Percentiles rank a stretch among this genome's conserved stretches.
Conservation (phyloP, 2,888 invertebrate genomes). For the Kryphioiulus occultus region DNA sequence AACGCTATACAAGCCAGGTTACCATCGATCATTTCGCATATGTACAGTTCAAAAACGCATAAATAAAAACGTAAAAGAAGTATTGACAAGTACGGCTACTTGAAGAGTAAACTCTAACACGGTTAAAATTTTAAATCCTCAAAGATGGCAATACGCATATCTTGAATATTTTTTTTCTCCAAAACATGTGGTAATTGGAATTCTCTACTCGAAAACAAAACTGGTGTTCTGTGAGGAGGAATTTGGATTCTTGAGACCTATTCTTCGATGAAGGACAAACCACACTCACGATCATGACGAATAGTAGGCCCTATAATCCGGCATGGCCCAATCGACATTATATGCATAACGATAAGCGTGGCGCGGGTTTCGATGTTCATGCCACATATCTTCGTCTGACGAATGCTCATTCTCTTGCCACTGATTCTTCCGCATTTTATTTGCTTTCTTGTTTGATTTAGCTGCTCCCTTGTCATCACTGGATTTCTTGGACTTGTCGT, state of each 20-base stretch:
- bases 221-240: neutral
- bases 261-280: neutral
- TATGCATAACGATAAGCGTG: neutral
- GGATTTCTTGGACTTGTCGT: neutral
- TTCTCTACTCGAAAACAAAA: neutral
- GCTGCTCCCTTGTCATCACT: neutral
- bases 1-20: neutral
- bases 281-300: neutral
- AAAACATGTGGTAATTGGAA: neutral
- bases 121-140: neutral
- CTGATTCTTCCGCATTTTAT: slow-evolving; percentile 11
- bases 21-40: neutral
- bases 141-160: neutral
- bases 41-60: neutral
- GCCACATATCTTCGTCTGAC: neutral
- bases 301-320: neutral
- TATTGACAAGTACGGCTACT: neutral
- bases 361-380: neutral
- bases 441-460: neutral
- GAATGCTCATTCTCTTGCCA: neutral
- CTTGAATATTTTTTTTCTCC: neutral
- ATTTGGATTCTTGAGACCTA: neutral
- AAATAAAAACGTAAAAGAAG: neutral
- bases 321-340: neutral
- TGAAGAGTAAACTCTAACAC: neutral